Percentiles rank a stretch among this genome's conserved stretches.
phyloP scores from a whole-genome alignment of 2,797 vertebrate species.

The Malurus leucopterus region DNA sequence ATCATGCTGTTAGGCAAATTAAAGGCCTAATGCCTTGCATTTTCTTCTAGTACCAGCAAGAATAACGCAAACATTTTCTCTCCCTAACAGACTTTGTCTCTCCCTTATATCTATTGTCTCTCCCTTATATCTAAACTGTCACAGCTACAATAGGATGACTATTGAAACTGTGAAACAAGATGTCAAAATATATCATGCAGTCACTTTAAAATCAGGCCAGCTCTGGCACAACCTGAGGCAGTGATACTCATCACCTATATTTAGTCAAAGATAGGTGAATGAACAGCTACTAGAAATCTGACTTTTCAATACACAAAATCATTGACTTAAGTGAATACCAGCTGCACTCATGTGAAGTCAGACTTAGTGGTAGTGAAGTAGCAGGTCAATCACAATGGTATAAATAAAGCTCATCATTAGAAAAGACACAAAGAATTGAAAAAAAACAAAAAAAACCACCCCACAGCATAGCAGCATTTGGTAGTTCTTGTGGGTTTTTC shows the following conservation, averaged over 20 bases:
- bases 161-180: not conserved
- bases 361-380: not conserved
- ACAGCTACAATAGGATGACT: not conserved
- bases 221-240: not conserved
- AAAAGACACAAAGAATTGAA: not conserved
- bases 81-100: not conserved
- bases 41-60: not conserved
- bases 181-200: not conserved
- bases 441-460: not conserved
- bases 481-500: not conserved
- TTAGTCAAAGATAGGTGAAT: not conserved
- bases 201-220: not conserved
- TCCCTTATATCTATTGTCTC: not conserved
- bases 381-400: not conserved
- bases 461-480: not conserved
- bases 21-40: not conserved
- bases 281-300: not conserved
- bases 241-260: not conserved
- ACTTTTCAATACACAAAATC: not conserved
- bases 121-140: not conserved
- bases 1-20: not conserved
- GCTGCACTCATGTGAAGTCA: not conserved
- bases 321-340: not conserved
- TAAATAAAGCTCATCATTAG: not conserved
- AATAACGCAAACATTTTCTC: not conserved